These are phyloP conservation scores for Telenomus remus DNA, from an alignment of 1,140 invertebrate species.

Conservation along the genomic window DNA sequence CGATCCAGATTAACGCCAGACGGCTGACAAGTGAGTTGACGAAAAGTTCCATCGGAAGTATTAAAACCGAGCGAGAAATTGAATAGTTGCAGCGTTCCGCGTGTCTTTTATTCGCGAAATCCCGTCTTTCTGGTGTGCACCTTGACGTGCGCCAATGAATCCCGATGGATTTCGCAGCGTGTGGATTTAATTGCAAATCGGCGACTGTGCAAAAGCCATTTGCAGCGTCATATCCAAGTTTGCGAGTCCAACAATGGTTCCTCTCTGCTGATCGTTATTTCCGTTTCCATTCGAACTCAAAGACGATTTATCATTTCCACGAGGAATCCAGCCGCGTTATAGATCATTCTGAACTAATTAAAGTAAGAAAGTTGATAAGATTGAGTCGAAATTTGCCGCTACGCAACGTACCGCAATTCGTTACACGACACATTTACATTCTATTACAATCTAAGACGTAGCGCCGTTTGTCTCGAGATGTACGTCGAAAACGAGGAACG, in stretches of 20 bases:
- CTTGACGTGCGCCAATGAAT: conserved; percentile 26
- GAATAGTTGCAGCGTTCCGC: conserved; percentile 27
- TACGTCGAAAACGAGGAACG: conserved; percentile 4
- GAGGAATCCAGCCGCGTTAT: too few species aligned
- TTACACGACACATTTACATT: too few species aligned
- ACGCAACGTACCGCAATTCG: too few species aligned
- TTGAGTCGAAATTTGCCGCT: too few species aligned
- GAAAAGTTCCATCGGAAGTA: conserved; percentile 39
- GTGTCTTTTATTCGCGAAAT: conserved; percentile 21
- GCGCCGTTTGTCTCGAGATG: too few species aligned
- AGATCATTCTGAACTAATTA: too few species aligned
- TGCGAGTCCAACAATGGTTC: conserved; percentile 38
- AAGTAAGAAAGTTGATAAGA: too few species aligned
- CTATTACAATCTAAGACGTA: too few species aligned
- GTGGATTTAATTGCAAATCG: conserved; percentile 57
- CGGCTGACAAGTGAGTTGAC: conserved; percentile 38
- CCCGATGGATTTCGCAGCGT: conserved; percentile 50
- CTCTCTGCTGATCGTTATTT: neutral
- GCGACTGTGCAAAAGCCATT: conserved; percentile 28
- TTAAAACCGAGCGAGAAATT: conserved; percentile 41
- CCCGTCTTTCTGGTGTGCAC: conserved; percentile 23
- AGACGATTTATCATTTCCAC: neutral
- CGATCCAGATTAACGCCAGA: conserved; percentile 32
- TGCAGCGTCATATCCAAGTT: conserved; percentile 40
- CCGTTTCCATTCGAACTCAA: neutral